Percentiles rank a stretch among this genome's conserved stretches.
phyloP scores from a whole-genome alignment of 2,113 vertebrate species.

The Aptenodytes forsteri region DNA sequence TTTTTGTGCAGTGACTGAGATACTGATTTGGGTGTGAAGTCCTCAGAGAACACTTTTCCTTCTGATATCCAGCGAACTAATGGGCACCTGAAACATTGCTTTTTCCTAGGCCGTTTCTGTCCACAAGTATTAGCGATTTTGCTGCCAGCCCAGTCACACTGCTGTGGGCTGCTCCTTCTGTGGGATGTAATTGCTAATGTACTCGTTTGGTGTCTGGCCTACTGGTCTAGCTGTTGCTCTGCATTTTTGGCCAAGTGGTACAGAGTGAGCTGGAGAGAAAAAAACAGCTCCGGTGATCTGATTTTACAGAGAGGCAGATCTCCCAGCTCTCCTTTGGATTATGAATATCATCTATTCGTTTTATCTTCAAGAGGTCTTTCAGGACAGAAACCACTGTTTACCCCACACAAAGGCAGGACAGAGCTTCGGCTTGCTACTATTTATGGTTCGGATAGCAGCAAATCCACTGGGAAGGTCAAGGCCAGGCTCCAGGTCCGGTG shows the following conservation, averaged over 20 bases:
- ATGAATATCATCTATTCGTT: background rate
- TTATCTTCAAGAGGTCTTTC: constrained; percentile 23
- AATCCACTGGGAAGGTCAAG: background rate
- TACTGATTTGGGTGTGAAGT: background rate
- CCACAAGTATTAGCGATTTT: background rate
- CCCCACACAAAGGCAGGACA: background rate
- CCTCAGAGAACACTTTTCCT: background rate
- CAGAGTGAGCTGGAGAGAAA: constrained; percentile 17
- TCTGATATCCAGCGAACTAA: background rate
- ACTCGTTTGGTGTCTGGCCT: background rate
- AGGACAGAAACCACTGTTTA: constrained; percentile 2
- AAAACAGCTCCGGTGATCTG: constrained; percentile 16
- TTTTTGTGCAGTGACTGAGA: background rate
- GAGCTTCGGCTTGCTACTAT: background rate
- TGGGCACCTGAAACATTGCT: background rate
- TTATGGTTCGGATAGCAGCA: background rate
- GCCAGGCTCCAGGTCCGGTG: background rate
- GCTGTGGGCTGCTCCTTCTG: background rate
- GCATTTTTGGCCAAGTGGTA: constrained; percentile 8
- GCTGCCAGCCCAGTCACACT: background rate
- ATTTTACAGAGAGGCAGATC: background rate
- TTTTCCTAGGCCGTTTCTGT: background rate
- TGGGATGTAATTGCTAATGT: background rate
- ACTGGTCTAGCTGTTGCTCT: background rate
- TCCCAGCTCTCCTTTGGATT: background rate